Conservation (phyloP, 2,797 vertebrate species). For the Gymnothorax reevesii region DNA sequence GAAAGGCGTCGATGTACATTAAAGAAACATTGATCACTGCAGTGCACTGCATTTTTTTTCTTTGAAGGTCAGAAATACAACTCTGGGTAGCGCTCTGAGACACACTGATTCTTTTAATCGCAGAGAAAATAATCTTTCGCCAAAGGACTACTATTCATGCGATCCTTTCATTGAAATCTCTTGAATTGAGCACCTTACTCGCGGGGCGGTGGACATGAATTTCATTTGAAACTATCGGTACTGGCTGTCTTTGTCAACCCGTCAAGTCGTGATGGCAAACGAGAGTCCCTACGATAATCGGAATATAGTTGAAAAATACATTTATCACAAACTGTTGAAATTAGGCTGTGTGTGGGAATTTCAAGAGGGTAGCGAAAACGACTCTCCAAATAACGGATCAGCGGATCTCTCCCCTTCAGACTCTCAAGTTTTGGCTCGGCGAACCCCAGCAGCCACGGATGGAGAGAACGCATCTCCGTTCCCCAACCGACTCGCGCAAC, state of each 20-base stretch:
- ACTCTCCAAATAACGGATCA: conserved; percentile 37
- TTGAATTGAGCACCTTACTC: conserved; percentile 11
- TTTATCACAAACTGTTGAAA: conserved; percentile 84
- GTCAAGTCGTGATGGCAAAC: conserved; percentile 47
- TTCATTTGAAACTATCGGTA: conserved; percentile 16
- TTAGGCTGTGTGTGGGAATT: conserved; percentile 82
- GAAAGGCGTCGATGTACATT: conserved; percentile 7
- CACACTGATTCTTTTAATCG: not conserved
- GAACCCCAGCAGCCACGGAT: conserved; percentile 36
- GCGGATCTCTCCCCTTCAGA: conserved; percentile 33
- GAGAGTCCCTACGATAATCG: conserved; percentile 73
- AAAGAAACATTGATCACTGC: not conserved
- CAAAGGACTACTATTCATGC: not conserved
- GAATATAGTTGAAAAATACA: conserved; percentile 84
- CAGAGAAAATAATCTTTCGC: not conserved
- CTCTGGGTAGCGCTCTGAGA: not conserved
- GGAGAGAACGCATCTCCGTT: conserved; percentile 37
- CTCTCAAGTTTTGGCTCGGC: conserved; percentile 44
- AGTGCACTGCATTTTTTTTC: not conserved
- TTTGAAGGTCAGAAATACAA: conserved; percentile 15
- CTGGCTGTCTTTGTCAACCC: conserved; percentile 19
- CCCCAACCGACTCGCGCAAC: conserved; percentile 20
- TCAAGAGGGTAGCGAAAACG: conserved; percentile 21
- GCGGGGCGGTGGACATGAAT: conserved; percentile 23
- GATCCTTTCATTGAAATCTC: not conserved